These are phyloP conservation scores for Sylvilagus floridanus DNA, from an alignment of 2,797 vertebrate genomes.

Conservation along the genomic window DNA sequence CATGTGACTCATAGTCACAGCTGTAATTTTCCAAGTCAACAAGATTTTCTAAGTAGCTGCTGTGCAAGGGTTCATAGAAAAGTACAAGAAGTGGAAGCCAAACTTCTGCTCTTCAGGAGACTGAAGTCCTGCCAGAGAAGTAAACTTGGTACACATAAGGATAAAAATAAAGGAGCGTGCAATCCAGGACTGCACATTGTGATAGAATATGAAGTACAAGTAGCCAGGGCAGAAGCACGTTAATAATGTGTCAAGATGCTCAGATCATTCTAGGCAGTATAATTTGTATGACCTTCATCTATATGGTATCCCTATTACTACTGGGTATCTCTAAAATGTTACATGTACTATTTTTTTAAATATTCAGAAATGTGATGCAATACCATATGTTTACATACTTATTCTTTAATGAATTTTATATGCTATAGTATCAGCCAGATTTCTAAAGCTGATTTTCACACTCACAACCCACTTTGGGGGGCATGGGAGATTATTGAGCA, in stretches of 20 bases:
- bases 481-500: not conserved
- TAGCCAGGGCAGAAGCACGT: not conserved
- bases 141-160: not conserved
- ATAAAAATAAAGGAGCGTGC: not conserved
- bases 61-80: not conserved
- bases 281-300: not conserved
- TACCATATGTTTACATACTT: not conserved
- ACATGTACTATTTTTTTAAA: constrained; percentile 22
- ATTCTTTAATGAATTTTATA: not conserved
- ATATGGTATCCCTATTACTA: not conserved
- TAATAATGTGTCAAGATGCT: too few species aligned
- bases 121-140: not conserved
- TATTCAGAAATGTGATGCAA: not conserved
- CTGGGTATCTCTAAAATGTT: not conserved
- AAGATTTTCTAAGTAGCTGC: constrained; percentile 8
- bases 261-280: not conserved
- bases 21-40: not conserved
- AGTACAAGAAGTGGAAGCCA: not conserved
- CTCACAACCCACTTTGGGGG: not conserved
- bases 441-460: not conserved
- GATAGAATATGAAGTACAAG: not conserved
- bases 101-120: not conserved
- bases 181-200: not conserved
- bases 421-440: not conserved
- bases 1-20: not conserved